Conservation (phyloP, 2,797 vertebrate species). For the Gymnoscopelus braueri region DNA sequence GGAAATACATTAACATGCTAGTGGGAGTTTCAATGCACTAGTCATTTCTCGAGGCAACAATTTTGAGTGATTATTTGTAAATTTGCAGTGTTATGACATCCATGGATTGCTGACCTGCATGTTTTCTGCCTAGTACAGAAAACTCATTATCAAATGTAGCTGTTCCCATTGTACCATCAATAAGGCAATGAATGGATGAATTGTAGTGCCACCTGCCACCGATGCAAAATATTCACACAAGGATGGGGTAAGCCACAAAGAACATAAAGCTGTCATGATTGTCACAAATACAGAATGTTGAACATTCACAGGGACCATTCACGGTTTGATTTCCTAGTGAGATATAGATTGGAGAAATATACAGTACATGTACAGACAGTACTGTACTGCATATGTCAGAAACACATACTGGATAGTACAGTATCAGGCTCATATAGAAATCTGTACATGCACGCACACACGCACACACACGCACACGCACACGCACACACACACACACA, state of each 20-base stretch:
- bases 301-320: constrained; percentile 51
- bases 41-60: constrained; percentile 37
- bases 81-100: constrained; percentile 55
- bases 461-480: too few species aligned
- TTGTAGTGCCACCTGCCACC: constrained; percentile 52
- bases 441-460: neutral
- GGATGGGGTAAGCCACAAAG: constrained; percentile 35
- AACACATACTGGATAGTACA: constrained; percentile 25
- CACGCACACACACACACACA: too few species aligned
- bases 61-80: constrained; percentile 56
- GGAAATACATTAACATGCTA: constrained; percentile 35
- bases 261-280: constrained; percentile 51
- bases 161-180: constrained; percentile 73
- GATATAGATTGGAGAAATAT: constrained; percentile 39
- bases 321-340: constrained; percentile 67
- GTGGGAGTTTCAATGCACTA: constrained; percentile 23
- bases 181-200: constrained; percentile 57
- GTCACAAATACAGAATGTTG: constrained; percentile 21
- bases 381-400: constrained; percentile 29
- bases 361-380: neutral
- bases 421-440: constrained; percentile 12
- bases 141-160: constrained; percentile 59
- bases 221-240: constrained; percentile 51
- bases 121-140: constrained; percentile 45
- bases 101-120: constrained; percentile 60